A percentile compares a stretch with the other conserved stretches of the same genome.
Conservation (phyloP, 2,888 invertebrate species). For the Listrodromus nycthemerus region DNA sequence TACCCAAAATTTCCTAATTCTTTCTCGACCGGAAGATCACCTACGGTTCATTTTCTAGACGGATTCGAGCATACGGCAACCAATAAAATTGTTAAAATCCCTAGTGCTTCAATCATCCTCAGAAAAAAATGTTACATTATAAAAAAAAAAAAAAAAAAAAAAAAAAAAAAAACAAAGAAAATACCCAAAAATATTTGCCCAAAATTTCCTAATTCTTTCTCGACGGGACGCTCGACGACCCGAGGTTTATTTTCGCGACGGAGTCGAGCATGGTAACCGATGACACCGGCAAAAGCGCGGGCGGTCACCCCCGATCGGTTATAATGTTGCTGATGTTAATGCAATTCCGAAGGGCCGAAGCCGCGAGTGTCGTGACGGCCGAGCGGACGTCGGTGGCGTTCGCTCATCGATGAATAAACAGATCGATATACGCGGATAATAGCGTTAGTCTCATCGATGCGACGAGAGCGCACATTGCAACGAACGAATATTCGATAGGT, state of each 20-base stretch:
- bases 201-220: background rate
- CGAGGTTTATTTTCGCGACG: background rate
- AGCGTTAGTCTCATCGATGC: slow-evolving; percentile 51
- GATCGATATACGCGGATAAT: slow-evolving; percentile 51
- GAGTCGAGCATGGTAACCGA: slow-evolving; percentile 8
- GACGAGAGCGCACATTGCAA: slow-evolving; percentile 10
- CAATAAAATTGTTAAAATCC: too few relatives aligned
- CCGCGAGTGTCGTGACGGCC: slow-evolving; percentile 26
- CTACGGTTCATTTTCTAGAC: too few relatives aligned
- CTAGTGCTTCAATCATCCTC: too few relatives aligned
- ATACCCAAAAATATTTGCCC: too few relatives aligned
- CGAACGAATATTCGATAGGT: slow-evolving; percentile 52
- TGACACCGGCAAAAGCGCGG: slow-evolving; percentile 39
- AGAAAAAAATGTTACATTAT: too few relatives aligned
- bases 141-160: too few relatives aligned
- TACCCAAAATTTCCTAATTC: too few relatives aligned
- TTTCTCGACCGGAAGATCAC: too few relatives aligned
- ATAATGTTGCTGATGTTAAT: slow-evolving; percentile 41
- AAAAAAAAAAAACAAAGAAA: too few relatives aligned
- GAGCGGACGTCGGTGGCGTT: slow-evolving; percentile 30
- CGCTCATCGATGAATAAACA: slow-evolving; percentile 54
- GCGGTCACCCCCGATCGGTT: background rate
- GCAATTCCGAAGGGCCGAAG: slow-evolving; percentile 36
- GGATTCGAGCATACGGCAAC: too few relatives aligned
- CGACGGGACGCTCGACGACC: background rate